Evolutionary conservation across 1,140 invertebrate genomes (phyloP), one percentile per base, ranked within the genome.

Genomic region (Drosophila kanapiae): DNA sequence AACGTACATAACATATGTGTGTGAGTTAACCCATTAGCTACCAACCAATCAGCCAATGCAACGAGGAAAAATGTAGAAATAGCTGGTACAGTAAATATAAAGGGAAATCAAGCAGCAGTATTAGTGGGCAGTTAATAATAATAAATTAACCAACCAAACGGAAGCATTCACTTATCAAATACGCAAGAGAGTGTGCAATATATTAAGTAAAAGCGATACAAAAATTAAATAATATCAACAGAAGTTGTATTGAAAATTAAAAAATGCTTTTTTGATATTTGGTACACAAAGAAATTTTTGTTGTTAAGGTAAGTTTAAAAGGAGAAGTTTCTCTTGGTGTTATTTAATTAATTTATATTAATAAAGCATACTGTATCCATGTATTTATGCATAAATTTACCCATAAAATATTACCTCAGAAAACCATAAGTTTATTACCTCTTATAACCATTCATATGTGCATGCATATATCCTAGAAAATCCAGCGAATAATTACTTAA

Each of bases 1-100:
- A 38, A 63, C 37, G n/a, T 65, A 37, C 43, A 23, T 47, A 6
- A 37, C 43, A 23, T 47, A 6, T 6, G 38, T 31, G 48, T 63
- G 58, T 56, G 35, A 47, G 58, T 68, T 70, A 37, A 69, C 56
- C 48, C 48, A 68, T 38, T 68, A 70, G 67, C 31, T 43, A 68
- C 48, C 40, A 47, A 45, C 67, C 43, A 65, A 31, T 53, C 63
- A 70, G 38, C 63, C 67, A 70, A 47, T 54, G 67, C 67, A 70
- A 70, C 67, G 62, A 70, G 31, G 35, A 45, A 53, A 18, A 14
- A 58, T 18, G 33, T 70, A 70, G 67, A 54, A 68, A 48, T 70
- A 68, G 48, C 63, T 35, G 48, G 38, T 16, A 56, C 67, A 45
- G 63, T 43, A 38, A 68, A 23, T n/a, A 18, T 54, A 56, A 37